A percentile compares a stretch with the other conserved stretches of the same genome.
These are phyloP conservation scores for Candoia aspera DNA, from an alignment of 2,113 vertebrate species.

Conservation along the genomic window DNA sequence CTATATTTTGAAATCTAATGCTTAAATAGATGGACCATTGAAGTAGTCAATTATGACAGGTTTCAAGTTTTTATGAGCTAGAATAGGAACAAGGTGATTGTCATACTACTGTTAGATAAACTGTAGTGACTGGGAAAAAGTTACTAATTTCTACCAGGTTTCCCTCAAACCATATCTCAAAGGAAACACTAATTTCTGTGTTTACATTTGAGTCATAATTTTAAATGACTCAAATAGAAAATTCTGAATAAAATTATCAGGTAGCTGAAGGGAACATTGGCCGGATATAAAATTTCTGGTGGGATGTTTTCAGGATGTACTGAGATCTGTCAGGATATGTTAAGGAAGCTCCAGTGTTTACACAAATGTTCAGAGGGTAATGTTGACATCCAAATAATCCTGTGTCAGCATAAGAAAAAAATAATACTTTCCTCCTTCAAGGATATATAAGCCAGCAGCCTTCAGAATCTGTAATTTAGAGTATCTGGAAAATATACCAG, in stretches of 20 bases:
- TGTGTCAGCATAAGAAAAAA: conserved; percentile 39
- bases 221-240: conserved; percentile 23
- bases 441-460: conserved; percentile 36
- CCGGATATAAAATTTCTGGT: conserved; percentile 45
- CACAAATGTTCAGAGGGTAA: conserved; percentile 16
- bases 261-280: conserved; percentile 29
- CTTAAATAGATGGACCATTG: neutral
- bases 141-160: neutral
- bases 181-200: conserved; percentile 43
- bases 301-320: conserved; percentile 41
- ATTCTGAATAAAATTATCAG: conserved; percentile 14
- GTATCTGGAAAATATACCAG: conserved; percentile 33
- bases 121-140: conserved; percentile 45
- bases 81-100: conserved; percentile 44
- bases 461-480: conserved; percentile 15
- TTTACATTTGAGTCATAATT: conserved; percentile 31
- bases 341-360: conserved; percentile 34
- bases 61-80: conserved; percentile 23
- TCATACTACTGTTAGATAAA: conserved; percentile 31
- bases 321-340: conserved; percentile 34
- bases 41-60: neutral
- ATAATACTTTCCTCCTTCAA: conserved; percentile 23
- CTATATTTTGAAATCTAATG: neutral
- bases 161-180: conserved; percentile 35
- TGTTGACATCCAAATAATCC: conserved; percentile 14